Evolutionary conservation across 2,113 vertebrate species (phyloP), one percentile per base, ranked within the genome.

Genomic region (Rhea pennata): DNA sequence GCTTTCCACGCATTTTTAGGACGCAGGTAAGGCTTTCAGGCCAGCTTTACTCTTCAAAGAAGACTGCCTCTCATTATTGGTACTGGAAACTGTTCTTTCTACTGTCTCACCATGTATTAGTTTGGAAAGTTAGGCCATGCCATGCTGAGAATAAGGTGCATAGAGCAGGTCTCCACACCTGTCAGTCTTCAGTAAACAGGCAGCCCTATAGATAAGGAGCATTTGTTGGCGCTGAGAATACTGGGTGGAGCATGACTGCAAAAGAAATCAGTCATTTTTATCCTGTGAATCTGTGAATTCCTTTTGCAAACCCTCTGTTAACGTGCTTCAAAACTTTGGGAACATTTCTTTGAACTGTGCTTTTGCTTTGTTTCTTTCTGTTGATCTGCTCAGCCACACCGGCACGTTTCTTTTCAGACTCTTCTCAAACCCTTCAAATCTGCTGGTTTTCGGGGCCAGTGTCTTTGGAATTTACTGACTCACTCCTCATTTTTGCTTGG

Each of bases 401-500:
- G 54, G 9, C 44, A 19, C 5, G 19, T 46, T 91, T 56, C 48
- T 90, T 73, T 91, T 78, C 40, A 11, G 22, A 40, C 24, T 24
- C 22, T 59, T 87, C 48, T 51, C 27, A 64, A 29, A 29, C 27
- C 6, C 27, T 46, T 88, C 39, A 64, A 1, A 33, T 80, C 65
- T 82, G 26, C 42, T 75, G 23, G 0, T 1, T 51, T 56, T 87
- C 3, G 9, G 27, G 20, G 6, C 53, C 77, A 33, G 7, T 65
- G 84, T 89, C 67, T 78, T 56, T 87, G 84, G 80, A 93, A 84
- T 89, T 64, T 87, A 58, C 56, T 65, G n/a, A 3, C 65, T 87
- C 56, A 3, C 65, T 87, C 56, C 72, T 39, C 74, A 33, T 82
- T 84, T 76, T 59, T 59, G 40, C 36, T 90, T 84, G 61, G 84